Percentiles rank a stretch among this genome's conserved stretches.
Evolutionary conservation across 2,888 invertebrate genomes (phyloP).

Genomic region (Drosophila birchii): DNA sequence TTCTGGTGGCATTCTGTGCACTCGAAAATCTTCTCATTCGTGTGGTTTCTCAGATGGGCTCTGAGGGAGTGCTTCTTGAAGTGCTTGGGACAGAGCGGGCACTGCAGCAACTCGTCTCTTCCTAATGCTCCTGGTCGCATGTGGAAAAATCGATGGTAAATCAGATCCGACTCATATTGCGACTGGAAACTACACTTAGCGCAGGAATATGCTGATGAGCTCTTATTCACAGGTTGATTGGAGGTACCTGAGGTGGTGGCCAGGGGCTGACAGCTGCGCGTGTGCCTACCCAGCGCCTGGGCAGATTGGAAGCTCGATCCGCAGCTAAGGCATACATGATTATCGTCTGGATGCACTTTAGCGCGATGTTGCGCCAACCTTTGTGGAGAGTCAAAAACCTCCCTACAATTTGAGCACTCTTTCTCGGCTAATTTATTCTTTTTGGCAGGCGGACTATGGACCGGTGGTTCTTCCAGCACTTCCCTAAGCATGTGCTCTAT

Average conservation of each 20-base stretch:
- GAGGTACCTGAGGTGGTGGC: slow-evolving; percentile 41
- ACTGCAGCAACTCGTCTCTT: slow-evolving; percentile 84
- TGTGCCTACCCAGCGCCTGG: slow-evolving; percentile 91
- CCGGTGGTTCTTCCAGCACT: slow-evolving; percentile 59
- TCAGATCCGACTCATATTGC: slow-evolving; percentile 89
- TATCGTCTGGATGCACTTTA: slow-evolving; percentile 83
- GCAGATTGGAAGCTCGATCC: slow-evolving; percentile 89
- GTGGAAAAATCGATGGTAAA: slow-evolving; percentile 91
- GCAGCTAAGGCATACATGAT: slow-evolving; percentile 89
- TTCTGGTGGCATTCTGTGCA: slow-evolving; percentile 88
- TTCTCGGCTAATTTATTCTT: neutral
- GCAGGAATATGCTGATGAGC: slow-evolving; percentile 58
- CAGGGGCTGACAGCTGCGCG: slow-evolving; percentile 84
- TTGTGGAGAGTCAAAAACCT: slow-evolving; percentile 47
- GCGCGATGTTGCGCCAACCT: slow-evolving; percentile 50
- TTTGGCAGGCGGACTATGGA: slow-evolving; percentile 10
- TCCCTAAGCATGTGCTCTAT: slow-evolving; percentile 73
- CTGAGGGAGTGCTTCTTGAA: slow-evolving; percentile 89
- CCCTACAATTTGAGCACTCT: slow-evolving; percentile 48
- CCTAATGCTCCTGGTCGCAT: slow-evolving; percentile 75
- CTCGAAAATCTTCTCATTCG: slow-evolving; percentile 89
- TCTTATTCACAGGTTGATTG: neutral
- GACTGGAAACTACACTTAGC: slow-evolving; percentile 82
- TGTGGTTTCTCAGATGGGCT: slow-evolving; percentile 90
- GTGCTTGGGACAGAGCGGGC: slow-evolving; percentile 88